Conservation (phyloP, 64 coral and sea anemone genomes). For the Stichodactyla helianthus region DNA sequence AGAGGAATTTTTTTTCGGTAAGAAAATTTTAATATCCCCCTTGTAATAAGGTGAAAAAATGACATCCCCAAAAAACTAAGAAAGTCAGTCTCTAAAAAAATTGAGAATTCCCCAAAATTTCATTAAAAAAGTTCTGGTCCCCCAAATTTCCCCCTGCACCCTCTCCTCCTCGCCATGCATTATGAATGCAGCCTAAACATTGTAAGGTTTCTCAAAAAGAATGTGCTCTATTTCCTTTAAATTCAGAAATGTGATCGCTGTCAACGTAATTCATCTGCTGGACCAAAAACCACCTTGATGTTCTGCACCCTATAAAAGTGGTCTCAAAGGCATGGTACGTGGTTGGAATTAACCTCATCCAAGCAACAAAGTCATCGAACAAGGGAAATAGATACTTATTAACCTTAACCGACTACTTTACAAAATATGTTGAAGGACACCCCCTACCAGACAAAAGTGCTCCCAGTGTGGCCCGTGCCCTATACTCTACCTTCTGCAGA, state of each 20-base stretch:
- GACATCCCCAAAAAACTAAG: no score
- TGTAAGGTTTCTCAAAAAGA: neutral
- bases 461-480: slow-evolving; percentile 3
- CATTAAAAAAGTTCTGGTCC: no score
- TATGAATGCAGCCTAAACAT: no score
- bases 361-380: slow-evolving; percentile 27
- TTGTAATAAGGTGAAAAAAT: no score
- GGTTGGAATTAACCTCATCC: slow-evolving; percentile 40
- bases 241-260: slow-evolving; percentile 50
- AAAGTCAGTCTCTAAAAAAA: no score
- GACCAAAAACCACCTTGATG: slow-evolving; percentile 11
- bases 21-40: no score
- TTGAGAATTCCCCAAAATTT: no score
- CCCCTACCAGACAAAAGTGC: slow-evolving; percentile 34
- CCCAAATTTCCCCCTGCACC: neutral
- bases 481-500: slow-evolving; percentile 34
- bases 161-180: neutral
- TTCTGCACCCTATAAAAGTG: slow-evolving; percentile 53
- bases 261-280: slow-evolving; percentile 26
- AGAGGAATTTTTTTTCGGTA: no score
- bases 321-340: slow-evolving; percentile 31
- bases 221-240: neutral
- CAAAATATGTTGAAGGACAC: slow-evolving; percentile 50
- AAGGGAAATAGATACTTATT: no score
- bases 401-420: slow-evolving; percentile 53